These are phyloP conservation scores for Enteromius thamalakanensis DNA, from an alignment of 2,797 vertebrate genomes.

Conservation along the genomic window DNA sequence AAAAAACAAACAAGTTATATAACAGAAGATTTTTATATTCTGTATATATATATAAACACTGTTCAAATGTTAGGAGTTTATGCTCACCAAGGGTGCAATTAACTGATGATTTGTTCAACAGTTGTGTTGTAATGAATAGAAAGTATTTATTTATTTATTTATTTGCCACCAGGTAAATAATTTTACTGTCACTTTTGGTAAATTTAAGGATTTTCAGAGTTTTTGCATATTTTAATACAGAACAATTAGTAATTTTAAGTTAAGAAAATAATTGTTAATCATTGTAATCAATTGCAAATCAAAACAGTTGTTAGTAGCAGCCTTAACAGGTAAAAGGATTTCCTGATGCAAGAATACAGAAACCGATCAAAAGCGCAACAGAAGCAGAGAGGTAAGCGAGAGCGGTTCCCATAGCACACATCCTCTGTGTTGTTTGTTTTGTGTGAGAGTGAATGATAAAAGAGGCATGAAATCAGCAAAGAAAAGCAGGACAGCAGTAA, in stretches of 20 bases:
- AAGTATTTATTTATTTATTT: neutral
- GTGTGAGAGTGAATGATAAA: slow-evolving; percentile 99
- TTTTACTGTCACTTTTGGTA: neutral
- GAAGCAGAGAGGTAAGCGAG: slow-evolving; percentile 51
- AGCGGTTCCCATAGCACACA: slow-evolving; percentile 91
- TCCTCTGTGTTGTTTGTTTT: slow-evolving; percentile 99
- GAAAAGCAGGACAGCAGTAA: slow-evolving; percentile 98
- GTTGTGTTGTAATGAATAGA: neutral
- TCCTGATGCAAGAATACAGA: neutral
- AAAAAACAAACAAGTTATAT: no score
- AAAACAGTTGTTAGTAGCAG: neutral
- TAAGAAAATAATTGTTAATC: neutral
- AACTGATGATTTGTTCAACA: neutral
- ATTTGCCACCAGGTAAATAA: neutral
- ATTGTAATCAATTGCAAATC: neutral
- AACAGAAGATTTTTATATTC: no score
- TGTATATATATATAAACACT: neutral
- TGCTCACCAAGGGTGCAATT: neutral
- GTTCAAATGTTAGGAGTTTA: neutral
- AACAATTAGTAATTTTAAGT: neutral
- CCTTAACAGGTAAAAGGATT: neutral
- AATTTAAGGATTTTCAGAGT: no score
- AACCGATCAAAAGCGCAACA: neutral
- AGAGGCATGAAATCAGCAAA: slow-evolving; percentile 99
- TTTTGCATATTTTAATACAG: neutral